A percentile compares a stretch with the other conserved stretches of the same genome.
phyloP scores from a whole-genome alignment of 2,888 invertebrate species.

The Drosophila anomalipes region DNA sequence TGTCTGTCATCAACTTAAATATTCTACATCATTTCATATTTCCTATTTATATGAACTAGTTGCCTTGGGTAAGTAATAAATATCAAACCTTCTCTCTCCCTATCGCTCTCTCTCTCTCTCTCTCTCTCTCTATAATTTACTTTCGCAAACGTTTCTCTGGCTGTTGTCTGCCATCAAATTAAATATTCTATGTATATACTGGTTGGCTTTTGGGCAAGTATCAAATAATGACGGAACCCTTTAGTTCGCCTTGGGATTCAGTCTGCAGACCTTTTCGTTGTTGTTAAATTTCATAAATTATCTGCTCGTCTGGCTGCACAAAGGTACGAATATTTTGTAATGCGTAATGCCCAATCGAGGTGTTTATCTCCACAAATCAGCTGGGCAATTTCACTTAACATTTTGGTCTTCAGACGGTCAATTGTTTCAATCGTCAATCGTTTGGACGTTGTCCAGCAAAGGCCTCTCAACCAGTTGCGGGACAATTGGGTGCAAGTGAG shows the following conservation, averaged over 20 bases:
- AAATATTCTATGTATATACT: not conserved
- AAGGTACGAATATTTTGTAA: not conserved
- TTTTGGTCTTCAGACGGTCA: conserved; percentile 31
- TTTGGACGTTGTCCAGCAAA: not conserved
- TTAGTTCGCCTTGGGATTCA: not conserved
- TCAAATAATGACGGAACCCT: not conserved
- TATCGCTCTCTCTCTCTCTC: not conserved
- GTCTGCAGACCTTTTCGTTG: conserved; percentile 12
- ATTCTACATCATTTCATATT: not conserved
- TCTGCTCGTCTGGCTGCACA: conserved; percentile 1
- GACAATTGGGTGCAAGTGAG: not conserved
- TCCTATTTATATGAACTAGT: not conserved
- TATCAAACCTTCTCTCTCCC: not conserved
- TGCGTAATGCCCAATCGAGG: not conserved
- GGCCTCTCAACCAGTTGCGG: conserved; percentile 31
- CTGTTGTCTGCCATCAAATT: not conserved
- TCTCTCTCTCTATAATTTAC: not conserved
- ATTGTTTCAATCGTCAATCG: conserved; percentile 14
- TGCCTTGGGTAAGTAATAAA: not conserved
- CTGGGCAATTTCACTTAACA: conserved; percentile 18
- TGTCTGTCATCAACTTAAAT: not conserved
- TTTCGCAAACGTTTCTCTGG: conserved; percentile 24
- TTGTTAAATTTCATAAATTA: conserved; percentile 45
- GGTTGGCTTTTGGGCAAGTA: not conserved
- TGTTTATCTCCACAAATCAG: conserved; percentile 19